A percentile compares a stretch with the other conserved stretches of the same genome.
These are phyloP conservation scores for Germaria angustata DNA, from an alignment of 2,888 invertebrate species.

Conservation along the genomic window DNA sequence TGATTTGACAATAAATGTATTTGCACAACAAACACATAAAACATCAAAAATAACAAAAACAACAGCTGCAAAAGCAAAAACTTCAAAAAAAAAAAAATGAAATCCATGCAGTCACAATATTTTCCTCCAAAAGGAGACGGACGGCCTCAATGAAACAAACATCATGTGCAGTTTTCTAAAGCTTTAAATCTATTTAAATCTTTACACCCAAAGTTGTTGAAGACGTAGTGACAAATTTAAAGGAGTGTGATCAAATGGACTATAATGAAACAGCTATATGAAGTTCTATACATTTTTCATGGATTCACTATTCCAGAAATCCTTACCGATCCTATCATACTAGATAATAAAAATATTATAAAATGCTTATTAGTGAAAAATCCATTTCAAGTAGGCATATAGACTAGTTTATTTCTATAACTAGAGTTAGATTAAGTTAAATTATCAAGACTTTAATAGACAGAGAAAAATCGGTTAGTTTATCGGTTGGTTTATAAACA, in stretches of 20 bases:
- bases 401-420: no score
- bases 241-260: not conserved
- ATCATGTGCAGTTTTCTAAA: constrained; percentile 59
- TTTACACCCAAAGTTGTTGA: constrained; percentile 28
- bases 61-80: constrained; percentile 35
- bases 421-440: no score
- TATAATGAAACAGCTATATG: not conserved
- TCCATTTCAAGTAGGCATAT: no score
- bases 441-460: no score
- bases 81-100: constrained; percentile 45
- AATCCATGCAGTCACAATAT: constrained; percentile 49
- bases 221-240: not conserved
- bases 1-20: constrained; percentile 77
- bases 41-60: constrained; percentile 32
- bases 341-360: no score
- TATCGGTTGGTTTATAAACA: no score
- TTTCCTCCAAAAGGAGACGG: constrained; percentile 1
- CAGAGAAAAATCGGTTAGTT: no score
- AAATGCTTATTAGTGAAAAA: no score
- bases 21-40: constrained; percentile 55
- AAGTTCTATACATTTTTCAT: no score
- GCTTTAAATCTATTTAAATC: constrained; percentile 56
- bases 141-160: constrained; percentile 18
- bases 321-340: no score
- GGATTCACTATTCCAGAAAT: no score